A percentile compares a stretch with the other conserved stretches of the same genome.
Conservation (phyloP, 1,140 invertebrate species). For the Hycleus cichorii region DNA sequence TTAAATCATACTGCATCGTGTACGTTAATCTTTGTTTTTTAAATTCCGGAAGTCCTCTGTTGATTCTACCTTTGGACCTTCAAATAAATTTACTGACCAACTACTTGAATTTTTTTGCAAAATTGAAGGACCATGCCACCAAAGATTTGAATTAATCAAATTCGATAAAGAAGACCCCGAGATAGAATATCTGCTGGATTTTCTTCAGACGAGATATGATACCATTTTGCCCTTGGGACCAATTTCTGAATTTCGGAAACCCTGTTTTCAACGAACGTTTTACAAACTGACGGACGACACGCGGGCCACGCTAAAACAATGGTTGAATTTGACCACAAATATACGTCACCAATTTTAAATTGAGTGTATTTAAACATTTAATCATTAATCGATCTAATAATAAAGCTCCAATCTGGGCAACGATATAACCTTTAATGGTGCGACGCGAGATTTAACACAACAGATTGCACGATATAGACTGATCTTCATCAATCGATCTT, state of each 20-base stretch:
- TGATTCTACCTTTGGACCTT: too few species aligned
- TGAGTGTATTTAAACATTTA: background rate
- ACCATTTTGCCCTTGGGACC: conserved; percentile 31
- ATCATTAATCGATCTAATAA: background rate
- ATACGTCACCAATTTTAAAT: background rate
- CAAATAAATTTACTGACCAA: too few species aligned
- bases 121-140: conserved; percentile 31
- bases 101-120: background rate
- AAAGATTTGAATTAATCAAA: conserved; percentile 22
- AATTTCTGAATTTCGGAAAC: conserved; percentile 22
- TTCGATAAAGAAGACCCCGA: conserved; percentile 32
- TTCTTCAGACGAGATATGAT: conserved; percentile 34
- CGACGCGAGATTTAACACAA: too few species aligned
- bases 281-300: conserved; percentile 27
- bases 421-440: conserved; percentile 5
- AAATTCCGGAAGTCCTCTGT: too few species aligned
- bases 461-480: too few species aligned
- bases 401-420: conserved; percentile 4
- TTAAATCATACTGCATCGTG: too few species aligned
- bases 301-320: conserved; percentile 39
- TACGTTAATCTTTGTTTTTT: too few species aligned
- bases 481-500: too few species aligned
- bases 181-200: conserved; percentile 44
- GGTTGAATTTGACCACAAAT: conserved; percentile 40
- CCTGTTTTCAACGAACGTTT: conserved; percentile 38